Evolutionary conservation across 2,113 vertebrate species (phyloP), one percentile per base, ranked within the genome.

Genomic region (crab-eating macaque (Macaca fascicularis)): DNA sequence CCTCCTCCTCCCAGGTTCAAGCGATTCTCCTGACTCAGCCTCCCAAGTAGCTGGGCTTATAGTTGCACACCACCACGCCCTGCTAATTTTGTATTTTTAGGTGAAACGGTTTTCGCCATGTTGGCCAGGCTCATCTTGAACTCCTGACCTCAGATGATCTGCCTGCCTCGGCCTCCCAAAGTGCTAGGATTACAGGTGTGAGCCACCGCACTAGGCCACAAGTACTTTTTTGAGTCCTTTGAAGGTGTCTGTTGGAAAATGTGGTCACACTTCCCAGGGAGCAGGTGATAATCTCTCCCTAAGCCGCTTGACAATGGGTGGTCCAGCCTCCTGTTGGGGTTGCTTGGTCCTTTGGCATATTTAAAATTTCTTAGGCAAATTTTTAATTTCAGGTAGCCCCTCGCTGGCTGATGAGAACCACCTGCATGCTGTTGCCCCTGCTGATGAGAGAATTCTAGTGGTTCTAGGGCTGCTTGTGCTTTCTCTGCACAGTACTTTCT

Each of bases 401-500:
- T 50, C 5, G 43, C 75, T 30, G 25, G 20, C 32, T 57, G 22
- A 43, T 82, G 23, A 86, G 64, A 27, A 85, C 85, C 19, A 35
- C 5, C 38, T 32, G 14, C 3, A 8, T 23, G 50, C 25, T 43
- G 61, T 43, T 64, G 30, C 14, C n/a, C 32, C 2, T 12, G 30
- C 7, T 32, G n/a, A 14, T 87, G 79, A 27, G 7, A 38, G 11
- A n/a, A 12, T 14, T 35, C 14, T 8, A 23, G 11, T 64, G 40
- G 6, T 93, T 57, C 48, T 10, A 16, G 19, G 1, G 35, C 4
- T 25, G 13, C 13, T 43, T 11, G 8, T 4, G 32, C 1, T 14
- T 1, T n/a, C 5, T 82, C 7, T 72, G 22, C 2, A 1, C 5
- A 32, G 1, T 5, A 11, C 12, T 30, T n/a, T 16, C 13, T 88